phyloP scores from a whole-genome alignment of 2,113 vertebrate species.

The Athene noctua region DNA sequence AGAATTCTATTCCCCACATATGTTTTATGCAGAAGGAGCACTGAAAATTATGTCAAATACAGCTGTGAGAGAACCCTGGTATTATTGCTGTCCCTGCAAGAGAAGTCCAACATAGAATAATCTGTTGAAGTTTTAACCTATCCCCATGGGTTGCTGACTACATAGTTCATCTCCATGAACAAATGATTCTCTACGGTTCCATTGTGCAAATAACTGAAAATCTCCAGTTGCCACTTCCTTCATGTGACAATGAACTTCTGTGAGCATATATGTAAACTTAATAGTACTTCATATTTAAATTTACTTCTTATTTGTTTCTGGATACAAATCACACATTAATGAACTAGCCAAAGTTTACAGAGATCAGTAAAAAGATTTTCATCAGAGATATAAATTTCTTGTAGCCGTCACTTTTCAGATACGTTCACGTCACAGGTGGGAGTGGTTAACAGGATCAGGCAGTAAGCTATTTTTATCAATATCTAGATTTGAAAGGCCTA shows the following conservation, averaged over 20 bases:
- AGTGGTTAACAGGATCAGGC: background rate
- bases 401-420: background rate
- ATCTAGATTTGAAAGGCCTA: background rate
- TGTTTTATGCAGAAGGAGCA: background rate
- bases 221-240: background rate
- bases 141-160: background rate
- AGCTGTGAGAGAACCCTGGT: background rate
- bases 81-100: background rate
- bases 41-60: background rate
- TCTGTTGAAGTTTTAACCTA: background rate
- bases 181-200: background rate
- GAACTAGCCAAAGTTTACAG: background rate
- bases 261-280: background rate
- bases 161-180: background rate
- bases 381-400: background rate
- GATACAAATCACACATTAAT: background rate
- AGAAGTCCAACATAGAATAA: background rate
- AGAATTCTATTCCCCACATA: background rate
- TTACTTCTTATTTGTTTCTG: background rate
- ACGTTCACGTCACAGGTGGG: background rate
- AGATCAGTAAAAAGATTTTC: background rate
- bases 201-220: background rate
- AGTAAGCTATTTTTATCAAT: background rate
- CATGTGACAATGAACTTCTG: too few relatives aligned
- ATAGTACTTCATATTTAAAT: background rate